phyloP scores from a whole-genome alignment of 1,140 invertebrate genomes.

The Cyrtorhinus lividipennis region DNA sequence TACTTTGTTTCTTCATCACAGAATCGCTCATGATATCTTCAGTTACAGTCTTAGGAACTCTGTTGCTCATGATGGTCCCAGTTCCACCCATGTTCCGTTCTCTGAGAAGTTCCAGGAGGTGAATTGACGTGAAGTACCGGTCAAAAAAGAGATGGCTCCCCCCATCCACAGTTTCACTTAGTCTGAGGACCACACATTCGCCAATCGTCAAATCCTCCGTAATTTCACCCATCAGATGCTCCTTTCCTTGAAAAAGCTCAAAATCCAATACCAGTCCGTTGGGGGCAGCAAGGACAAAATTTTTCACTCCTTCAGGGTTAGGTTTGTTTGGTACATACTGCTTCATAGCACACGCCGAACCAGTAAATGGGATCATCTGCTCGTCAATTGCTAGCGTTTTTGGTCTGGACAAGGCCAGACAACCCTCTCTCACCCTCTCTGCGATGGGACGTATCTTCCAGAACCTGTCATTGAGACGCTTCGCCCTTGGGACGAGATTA shows the following conservation, averaged over 20 bases:
- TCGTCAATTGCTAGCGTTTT: background rate
- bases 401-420: background rate
- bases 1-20: background rate
- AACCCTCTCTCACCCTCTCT: background rate
- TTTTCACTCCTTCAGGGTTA: constrained; percentile 23
- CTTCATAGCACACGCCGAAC: background rate
- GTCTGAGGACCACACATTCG: constrained; percentile 13
- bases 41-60: constrained; percentile 7
- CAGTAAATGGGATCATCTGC: background rate
- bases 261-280: constrained; percentile 23
- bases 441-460: background rate
- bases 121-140: constrained; percentile 23
- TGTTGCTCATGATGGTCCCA: constrained; percentile 18
- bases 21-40: background rate
- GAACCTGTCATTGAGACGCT: background rate
- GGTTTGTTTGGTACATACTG: constrained; percentile 22
- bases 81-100: constrained; percentile 14
- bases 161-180: constrained; percentile 23
- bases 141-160: constrained; percentile 25
- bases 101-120: constrained; percentile 1
- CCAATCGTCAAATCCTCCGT: too few relatives aligned
- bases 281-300: constrained; percentile 20
- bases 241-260: background rate
- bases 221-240: background rate
- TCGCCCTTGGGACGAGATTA: background rate